Conservation (phyloP, 2,888 invertebrate species). For the Eudemis profundana region DNA sequence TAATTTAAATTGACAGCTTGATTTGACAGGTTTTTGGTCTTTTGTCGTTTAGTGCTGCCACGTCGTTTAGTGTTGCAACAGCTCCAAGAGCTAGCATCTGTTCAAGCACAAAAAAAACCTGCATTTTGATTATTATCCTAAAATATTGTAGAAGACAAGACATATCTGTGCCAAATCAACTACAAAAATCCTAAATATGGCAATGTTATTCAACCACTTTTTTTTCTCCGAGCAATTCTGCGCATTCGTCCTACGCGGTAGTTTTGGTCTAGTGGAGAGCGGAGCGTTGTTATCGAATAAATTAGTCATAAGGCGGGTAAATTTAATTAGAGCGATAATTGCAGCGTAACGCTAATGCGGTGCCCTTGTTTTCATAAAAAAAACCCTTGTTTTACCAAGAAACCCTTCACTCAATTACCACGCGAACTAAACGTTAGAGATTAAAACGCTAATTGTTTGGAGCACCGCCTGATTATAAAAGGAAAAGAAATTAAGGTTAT, state of each 20-base stretch:
- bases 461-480: conserved; percentile 1
- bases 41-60: too few relatives aligned
- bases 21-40: too few relatives aligned
- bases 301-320: conserved; percentile 76
- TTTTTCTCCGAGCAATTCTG: conserved; percentile 24
- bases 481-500: conserved; percentile 1
- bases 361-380: conserved; percentile 45
- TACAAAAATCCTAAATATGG: too few relatives aligned
- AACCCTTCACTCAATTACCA: conserved; percentile 36
- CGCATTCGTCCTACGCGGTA: conserved; percentile 48
- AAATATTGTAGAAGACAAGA: too few relatives aligned
- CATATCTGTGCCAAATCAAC: conserved; percentile 6
- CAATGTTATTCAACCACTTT: too few relatives aligned
- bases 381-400: conserved; percentile 39
- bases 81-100: too few relatives aligned
- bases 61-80: too few relatives aligned
- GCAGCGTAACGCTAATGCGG: conserved; percentile 56
- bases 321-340: conserved; percentile 80
- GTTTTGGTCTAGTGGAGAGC: conserved; percentile 48
- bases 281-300: conserved; percentile 68
- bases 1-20: too few relatives aligned
- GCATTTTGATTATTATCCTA: too few relatives aligned
- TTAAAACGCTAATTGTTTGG: conserved; percentile 13
- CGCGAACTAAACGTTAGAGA: conserved; percentile 30
- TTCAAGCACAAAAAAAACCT: too few relatives aligned